phyloP scores from a whole-genome alignment of 1,140 invertebrate genomes.

The Atta colombica region DNA sequence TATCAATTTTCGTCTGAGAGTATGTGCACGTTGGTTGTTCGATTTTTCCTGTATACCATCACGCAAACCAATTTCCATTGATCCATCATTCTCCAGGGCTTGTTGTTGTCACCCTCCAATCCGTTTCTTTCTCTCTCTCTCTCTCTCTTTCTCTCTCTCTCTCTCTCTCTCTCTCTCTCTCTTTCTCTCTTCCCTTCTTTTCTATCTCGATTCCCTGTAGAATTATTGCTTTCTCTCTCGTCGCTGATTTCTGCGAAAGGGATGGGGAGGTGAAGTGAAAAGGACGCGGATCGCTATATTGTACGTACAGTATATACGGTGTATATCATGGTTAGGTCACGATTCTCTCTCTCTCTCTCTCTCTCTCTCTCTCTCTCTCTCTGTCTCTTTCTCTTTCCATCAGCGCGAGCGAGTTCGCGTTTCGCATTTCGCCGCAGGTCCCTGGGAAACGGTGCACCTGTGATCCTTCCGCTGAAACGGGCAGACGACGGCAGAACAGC shows the following conservation, averaged over 20 bases:
- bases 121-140: not conserved
- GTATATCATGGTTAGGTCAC: conserved; percentile 79
- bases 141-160: not conserved
- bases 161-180: not conserved
- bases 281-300: conserved; percentile 31
- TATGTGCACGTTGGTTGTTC: conserved; percentile 41
- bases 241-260: conserved; percentile 60
- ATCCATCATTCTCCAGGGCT: conserved; percentile 12
- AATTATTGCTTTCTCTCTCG: conserved; percentile 16
- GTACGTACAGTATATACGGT: conserved; percentile 51
- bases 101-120: conserved; percentile 6
- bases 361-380: not conserved
- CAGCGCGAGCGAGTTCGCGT: conserved; percentile 78
- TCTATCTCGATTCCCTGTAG: not conserved
- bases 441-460: conserved; percentile 84
- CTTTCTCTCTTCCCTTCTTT: not conserved
- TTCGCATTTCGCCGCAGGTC: conserved; percentile 83
- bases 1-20: conserved; percentile 56
- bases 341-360: not conserved
- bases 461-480: conserved; percentile 80
- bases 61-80: conserved; percentile 69
- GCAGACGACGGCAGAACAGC: conserved; percentile 79
- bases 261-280: conserved; percentile 38
- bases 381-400: conserved; percentile 2
- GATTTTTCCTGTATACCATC: conserved; percentile 50